Evolutionary conservation across 1,140 invertebrate species (phyloP), one percentile per base, ranked within the genome.

Genomic region (Bombus soroeensis): DNA sequence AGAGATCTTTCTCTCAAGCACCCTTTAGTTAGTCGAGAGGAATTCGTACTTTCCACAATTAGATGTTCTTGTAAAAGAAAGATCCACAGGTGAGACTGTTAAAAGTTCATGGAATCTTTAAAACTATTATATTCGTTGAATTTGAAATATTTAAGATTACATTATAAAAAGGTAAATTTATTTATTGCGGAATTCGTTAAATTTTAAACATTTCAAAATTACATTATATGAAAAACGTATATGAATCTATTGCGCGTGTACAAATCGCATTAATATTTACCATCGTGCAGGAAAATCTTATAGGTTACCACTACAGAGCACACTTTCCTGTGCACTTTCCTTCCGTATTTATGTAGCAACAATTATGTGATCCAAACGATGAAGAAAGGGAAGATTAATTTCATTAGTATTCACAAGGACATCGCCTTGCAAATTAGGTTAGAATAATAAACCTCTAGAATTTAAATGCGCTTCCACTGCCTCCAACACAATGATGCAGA

Each of bases 321-420:
- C 9, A 28, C 53, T 53, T 53, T 53, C 47, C 47, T 53, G 18
- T 53, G 41, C 59, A 66, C 88, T 90, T 90, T 90, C 85, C 74
- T 90, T 90, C 88, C 89, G 88, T 70, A 59, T 85, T 89, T 84
- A 47, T 41, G 62, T 32, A 34, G 41, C 80, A 53, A 76, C 75
- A 70, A 89, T 89, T 71, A 68, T 28, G 39, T 71, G 59, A 88
- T 89, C 79, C 77, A 62, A 81, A 70, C 72, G 43, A 41, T 22
- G 59, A 66, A 64, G 39, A 73, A 53, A 53, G 57, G 53, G 74
- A n/a, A 59, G n/a, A 77, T 59, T 71, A 75, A 68, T 53, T 53
- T 41, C 13, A 41, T 28, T 53, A 15, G 8, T 53, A 47, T 71
- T 76, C 68, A 37, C 37, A 37, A 41, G 43, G 43, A n/a, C 43